phyloP scores from a whole-genome alignment of 1,140 invertebrate species.

The Apocrypta bakeri region DNA sequence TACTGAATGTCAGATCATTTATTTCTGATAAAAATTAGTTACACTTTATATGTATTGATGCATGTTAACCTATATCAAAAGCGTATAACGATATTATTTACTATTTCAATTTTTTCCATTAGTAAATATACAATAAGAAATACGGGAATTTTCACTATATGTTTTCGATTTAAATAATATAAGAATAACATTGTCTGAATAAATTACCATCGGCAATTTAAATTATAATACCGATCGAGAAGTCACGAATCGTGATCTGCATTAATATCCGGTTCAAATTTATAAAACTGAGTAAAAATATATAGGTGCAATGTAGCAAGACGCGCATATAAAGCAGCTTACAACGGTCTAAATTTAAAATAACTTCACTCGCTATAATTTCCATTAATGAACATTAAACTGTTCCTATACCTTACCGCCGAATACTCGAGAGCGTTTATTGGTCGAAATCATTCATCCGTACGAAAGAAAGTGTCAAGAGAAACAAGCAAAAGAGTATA shows the following conservation, averaged over 20 bases:
- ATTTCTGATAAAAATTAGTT: too few relatives aligned
- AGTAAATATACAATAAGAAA: too few relatives aligned
- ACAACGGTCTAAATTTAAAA: constrained; percentile 16
- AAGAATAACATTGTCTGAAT: neutral
- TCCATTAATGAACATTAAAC: neutral
- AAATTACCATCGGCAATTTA: neutral
- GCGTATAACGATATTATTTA: too few relatives aligned
- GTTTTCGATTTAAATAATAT: neutral
- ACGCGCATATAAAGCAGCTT: neutral
- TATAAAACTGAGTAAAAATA: neutral
- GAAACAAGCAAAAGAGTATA: neutral
- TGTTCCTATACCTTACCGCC: neutral
- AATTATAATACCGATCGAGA: neutral
- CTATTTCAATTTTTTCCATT: too few relatives aligned
- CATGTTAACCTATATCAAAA: too few relatives aligned
- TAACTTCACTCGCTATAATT: neutral
- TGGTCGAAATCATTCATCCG: too few relatives aligned
- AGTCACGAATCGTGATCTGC: neutral
- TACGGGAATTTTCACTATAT: too few relatives aligned
- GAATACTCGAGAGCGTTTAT: neutral
- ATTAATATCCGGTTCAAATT: neutral
- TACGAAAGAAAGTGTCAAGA: neutral
- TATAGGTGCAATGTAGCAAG: constrained; percentile 53
- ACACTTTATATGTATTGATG: too few relatives aligned
- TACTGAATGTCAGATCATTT: too few relatives aligned